A percentile compares a stretch with the other conserved stretches of the same genome.
These are phyloP conservation scores for Monopis laevigella DNA, from an alignment of 2,888 invertebrate genomes.

Conservation along the genomic window DNA sequence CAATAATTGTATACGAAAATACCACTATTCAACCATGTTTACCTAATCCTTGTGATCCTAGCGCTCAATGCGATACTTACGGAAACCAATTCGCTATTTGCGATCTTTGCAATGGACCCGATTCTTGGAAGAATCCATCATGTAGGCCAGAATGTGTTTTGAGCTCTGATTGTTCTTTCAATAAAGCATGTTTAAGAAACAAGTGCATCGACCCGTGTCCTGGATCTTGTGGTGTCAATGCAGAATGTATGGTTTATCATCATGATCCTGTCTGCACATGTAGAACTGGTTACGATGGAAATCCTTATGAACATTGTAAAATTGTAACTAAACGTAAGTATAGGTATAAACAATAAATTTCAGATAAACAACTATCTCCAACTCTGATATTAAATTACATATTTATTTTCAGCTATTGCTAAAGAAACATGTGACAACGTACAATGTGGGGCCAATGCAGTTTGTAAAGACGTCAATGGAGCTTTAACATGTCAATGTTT, in stretches of 20 bases:
- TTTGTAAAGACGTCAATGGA: conserved; percentile 73
- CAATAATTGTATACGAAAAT: conserved; percentile 66
- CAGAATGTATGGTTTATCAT: conserved; percentile 74
- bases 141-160: conserved; percentile 86
- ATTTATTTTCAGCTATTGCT: conserved; percentile 43
- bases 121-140: conserved; percentile 73
- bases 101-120: conserved; percentile 77
- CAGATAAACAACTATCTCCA: conserved; percentile 10
- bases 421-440: conserved; percentile 72
- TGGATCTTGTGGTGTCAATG: conserved; percentile 81
- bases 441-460: conserved; percentile 79
- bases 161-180: conserved; percentile 81
- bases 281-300: conserved; percentile 73
- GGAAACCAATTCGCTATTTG: conserved; percentile 82
- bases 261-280: conserved; percentile 81
- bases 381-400: too few relatives aligned
- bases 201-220: conserved; percentile 82
- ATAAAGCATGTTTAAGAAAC: conserved; percentile 78
- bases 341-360: conserved; percentile 13
- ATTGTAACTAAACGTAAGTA: conserved; percentile 63
- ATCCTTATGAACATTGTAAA: conserved; percentile 81
- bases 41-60: conserved; percentile 81
- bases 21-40: conserved; percentile 73
- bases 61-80: conserved; percentile 74
- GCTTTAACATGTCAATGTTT: conserved; percentile 76